Evolutionary conservation across 2,888 invertebrate species (phyloP), one percentile per base, ranked within the genome.

Genomic region (Drosophila sordidula): DNA sequence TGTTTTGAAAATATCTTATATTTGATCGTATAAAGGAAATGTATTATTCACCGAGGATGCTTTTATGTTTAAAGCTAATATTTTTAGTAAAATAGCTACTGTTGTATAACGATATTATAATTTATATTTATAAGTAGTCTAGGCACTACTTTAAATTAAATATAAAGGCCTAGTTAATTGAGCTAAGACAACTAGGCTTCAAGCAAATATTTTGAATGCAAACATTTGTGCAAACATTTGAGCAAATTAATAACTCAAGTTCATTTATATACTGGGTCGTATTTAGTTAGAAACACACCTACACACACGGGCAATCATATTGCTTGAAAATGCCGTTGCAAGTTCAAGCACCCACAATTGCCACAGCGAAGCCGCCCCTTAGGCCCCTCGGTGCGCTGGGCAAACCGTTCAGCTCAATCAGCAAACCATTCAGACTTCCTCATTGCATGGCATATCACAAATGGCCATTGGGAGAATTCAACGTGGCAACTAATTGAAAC

Each of bases 401-500:
- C 65, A 57, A 75, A 56, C 59, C 67, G 58, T 68, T 75, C 65
- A 59, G 66, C 78, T 75, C 84, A 82, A 82, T 82, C 87, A 82
- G 81, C 84, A 63, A 62, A 51, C 75, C 68, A 82, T 82, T 87
- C 87, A 77, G 49, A 87, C 81, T 82, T 82, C 81, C 81, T 82
- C 85, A 87, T 82, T 82, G 87, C 84, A 32, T 34, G 47, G 36
- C 62, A 58, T 50, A 56, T 47, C 39, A 63, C 29, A 57, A 70
- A 75, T 70, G 61, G 51, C 51, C 45, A 73, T 55, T 74, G 59
- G 49, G 46, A 38, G 70, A 66, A 66, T 59, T 56, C 65, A 59
- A 75, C 58, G 70, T 73, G 75, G 38, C 63, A 69, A 75, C 85
- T 89, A 89, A 86, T 86, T 89, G 80, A 81, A 87, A 82, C 86